phyloP scores from a whole-genome alignment of 2,113 vertebrate genomes.

The Zootoca vivipara region DNA sequence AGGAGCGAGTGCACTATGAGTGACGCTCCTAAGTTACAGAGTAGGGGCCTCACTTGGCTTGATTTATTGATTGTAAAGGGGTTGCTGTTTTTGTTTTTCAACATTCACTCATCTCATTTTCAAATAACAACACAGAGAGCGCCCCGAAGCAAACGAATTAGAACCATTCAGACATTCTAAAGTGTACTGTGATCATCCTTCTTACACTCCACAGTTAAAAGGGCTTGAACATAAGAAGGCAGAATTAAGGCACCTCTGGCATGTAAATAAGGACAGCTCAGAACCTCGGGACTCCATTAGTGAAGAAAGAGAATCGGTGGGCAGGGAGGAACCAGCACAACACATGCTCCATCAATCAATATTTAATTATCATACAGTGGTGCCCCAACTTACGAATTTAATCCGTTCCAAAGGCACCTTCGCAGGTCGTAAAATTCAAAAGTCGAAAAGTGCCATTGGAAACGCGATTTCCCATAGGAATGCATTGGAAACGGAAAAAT shows the following conservation, averaged over 20 bases:
- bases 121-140: slow-evolving; percentile 48
- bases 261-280: background rate
- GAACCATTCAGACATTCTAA: slow-evolving; percentile 34
- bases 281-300: background rate
- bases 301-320: background rate
- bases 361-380: slow-evolving; percentile 42
- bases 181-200: slow-evolving; percentile 31
- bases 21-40: slow-evolving; percentile 24
- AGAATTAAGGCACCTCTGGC: background rate
- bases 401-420: too few species aligned
- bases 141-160: slow-evolving; percentile 45
- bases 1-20: slow-evolving; percentile 11
- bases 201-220: slow-evolving; percentile 15
- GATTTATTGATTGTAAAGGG: slow-evolving; percentile 39
- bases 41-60: slow-evolving; percentile 7
- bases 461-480: too few species aligned
- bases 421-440: too few species aligned
- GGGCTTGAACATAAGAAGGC: background rate
- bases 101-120: slow-evolving; percentile 53
- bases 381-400: too few species aligned
- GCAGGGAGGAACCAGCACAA: slow-evolving; percentile 26
- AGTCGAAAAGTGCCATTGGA: too few species aligned
- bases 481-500: too few species aligned
- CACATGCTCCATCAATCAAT: background rate
- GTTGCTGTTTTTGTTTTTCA: slow-evolving; percentile 40